Percentiles rank a stretch among this genome's conserved stretches.
phyloP scores from a whole-genome alignment of 2,113 vertebrate species.

The Empidonax traillii region DNA sequence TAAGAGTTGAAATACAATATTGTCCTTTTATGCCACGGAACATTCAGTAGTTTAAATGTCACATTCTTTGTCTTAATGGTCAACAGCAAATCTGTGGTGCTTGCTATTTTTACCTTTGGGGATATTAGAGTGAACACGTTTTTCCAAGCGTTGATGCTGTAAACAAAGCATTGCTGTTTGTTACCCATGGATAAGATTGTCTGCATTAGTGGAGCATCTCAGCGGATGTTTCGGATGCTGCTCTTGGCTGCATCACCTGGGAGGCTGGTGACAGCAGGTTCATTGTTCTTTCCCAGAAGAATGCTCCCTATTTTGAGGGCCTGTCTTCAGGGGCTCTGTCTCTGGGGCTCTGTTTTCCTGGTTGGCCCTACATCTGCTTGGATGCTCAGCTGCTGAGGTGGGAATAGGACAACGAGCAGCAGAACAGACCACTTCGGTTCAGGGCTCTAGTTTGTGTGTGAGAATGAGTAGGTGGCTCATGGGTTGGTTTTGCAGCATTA shows the following conservation, averaged over 20 bases:
- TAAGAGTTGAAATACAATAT: background rate
- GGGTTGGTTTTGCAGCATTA: background rate
- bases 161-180: background rate
- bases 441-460: background rate
- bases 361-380: background rate
- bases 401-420: background rate
- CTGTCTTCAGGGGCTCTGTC: background rate
- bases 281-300: background rate
- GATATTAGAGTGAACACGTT: background rate
- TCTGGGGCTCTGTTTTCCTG: background rate
- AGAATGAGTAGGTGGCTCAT: background rate
- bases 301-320: background rate
- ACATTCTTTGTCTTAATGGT: constrained; percentile 44
- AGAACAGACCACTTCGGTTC: background rate
- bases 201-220: background rate
- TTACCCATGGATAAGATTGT: background rate
- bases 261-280: background rate
- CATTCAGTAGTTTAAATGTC: constrained; percentile 7
- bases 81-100: background rate
- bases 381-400: background rate
- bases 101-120: constrained; percentile 30
- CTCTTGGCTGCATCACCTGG: background rate
- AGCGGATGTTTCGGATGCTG: background rate
- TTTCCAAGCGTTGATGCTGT: background rate
- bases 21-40: background rate